These are phyloP conservation scores for Orthonevra nobilis DNA, from an alignment of 2,888 invertebrate species.

Conservation along the genomic window DNA sequence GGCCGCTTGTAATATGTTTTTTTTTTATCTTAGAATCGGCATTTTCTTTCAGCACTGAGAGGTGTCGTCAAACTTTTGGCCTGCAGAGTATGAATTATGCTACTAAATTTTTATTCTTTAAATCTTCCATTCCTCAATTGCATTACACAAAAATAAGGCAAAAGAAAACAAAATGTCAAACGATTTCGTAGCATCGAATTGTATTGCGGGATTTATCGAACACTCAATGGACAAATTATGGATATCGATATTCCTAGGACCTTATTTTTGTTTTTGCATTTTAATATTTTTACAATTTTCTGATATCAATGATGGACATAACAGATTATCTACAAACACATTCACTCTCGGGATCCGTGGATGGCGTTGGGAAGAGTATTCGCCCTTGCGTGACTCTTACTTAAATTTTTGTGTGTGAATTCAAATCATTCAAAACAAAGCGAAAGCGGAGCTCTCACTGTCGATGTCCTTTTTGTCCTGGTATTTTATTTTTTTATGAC, in stretches of 20 bases:
- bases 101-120: too few relatives aligned
- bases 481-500: neutral
- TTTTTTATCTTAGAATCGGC: too few relatives aligned
- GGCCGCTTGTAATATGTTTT: too few relatives aligned
- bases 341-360: neutral
- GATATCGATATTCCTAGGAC: too few relatives aligned
- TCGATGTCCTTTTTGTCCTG: neutral
- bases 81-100: too few relatives aligned
- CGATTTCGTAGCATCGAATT: too few relatives aligned
- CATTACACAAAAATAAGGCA: too few relatives aligned
- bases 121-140: too few relatives aligned
- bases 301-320: conserved; percentile 39
- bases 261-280: neutral
- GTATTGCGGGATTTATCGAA: too few relatives aligned
- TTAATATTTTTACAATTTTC: conserved; percentile 29
- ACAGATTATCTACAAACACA: conserved; percentile 29
- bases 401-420: conserved; percentile 39
- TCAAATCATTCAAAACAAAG: conserved; percentile 44
- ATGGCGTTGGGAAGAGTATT: neutral
- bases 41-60: too few relatives aligned
- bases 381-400: conserved; percentile 6
- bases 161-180: conserved; percentile 16
- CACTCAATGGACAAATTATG: conserved; percentile 6
- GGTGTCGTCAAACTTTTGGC: too few relatives aligned
- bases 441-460: conserved; percentile 22